Evolutionary conservation across 2,113 vertebrate species (phyloP).

Genomic region (Pterocles orientalis): DNA sequence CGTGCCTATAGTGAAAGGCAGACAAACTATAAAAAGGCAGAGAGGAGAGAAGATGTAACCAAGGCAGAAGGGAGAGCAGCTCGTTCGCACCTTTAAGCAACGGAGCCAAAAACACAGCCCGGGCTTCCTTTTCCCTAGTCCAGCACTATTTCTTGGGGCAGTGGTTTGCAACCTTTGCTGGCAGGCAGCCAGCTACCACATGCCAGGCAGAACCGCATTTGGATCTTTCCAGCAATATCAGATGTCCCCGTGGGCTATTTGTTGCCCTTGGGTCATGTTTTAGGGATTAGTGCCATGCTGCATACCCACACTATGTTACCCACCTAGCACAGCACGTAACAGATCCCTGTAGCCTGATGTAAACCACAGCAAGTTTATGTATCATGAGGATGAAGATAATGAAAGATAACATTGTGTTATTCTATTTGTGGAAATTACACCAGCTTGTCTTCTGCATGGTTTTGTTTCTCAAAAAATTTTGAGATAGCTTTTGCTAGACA

Average conservation of each 20-base stretch:
- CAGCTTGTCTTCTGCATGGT: neutral
- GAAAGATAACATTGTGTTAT: neutral
- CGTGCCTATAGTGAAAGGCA: neutral
- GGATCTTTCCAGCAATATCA: neutral
- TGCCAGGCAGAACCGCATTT: accelerated
- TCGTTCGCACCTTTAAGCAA: neutral
- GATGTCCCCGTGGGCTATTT: accelerated
- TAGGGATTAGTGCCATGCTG: neutral
- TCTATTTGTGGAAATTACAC: neutral
- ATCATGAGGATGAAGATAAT: neutral
- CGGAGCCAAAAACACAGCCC: accelerated
- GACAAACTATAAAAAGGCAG: neutral
- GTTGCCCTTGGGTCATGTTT: neutral
- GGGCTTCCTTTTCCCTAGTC: neutral
- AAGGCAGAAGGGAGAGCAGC: neutral
- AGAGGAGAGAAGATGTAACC: neutral
- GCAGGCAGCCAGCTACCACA: neutral
- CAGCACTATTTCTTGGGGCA: neutral
- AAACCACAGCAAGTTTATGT: neutral
- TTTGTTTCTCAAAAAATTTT: neutral
- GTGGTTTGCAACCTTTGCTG: neutral
- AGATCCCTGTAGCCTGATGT: neutral
- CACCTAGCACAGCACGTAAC: accelerated
- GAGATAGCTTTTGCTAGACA: neutral
- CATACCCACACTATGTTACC: neutral